Percentiles rank a stretch among this genome's conserved stretches.
Conservation (phyloP, 1,140 invertebrate species). For the Cydia fagiglandana region DNA sequence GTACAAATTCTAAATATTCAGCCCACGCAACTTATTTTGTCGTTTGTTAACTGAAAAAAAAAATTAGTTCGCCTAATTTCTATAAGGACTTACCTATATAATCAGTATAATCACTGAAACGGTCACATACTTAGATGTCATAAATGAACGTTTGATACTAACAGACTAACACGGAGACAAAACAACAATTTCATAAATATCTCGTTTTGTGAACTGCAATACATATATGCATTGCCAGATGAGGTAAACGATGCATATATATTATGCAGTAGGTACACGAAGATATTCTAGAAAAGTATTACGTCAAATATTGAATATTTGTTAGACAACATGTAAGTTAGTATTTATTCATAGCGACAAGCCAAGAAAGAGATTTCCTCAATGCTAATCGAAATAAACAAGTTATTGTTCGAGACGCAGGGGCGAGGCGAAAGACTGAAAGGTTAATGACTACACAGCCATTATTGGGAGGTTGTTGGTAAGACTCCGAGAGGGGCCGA, state of each 20-base stretch:
- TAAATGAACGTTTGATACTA: too few relatives aligned
- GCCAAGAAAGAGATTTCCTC: not conserved
- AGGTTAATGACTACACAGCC: slow-evolving; percentile 63
- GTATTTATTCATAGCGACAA: not conserved
- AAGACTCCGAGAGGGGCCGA: slow-evolving; percentile 57
- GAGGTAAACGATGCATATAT: not conserved
- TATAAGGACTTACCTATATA: too few relatives aligned
- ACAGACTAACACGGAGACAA: too few relatives aligned
- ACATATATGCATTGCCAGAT: not conserved
- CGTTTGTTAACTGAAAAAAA: too few relatives aligned
- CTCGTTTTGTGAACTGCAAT: too few relatives aligned
- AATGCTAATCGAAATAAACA: slow-evolving; percentile 49
- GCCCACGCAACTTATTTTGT: too few relatives aligned
- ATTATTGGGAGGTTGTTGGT: slow-evolving; percentile 58
- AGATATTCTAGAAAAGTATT: not conserved
- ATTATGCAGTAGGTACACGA: not conserved
- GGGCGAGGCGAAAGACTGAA: slow-evolving; percentile 50
- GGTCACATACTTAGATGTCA: too few relatives aligned
- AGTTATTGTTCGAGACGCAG: slow-evolving; percentile 39
- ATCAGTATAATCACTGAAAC: too few relatives aligned
- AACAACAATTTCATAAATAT: too few relatives aligned
- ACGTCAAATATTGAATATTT: not conserved
- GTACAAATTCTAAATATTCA: too few relatives aligned
- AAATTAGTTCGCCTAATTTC: too few relatives aligned
- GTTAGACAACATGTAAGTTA: not conserved